These are phyloP conservation scores for Drosophila orena DNA, from an alignment of 1,140 invertebrate genomes.

Conservation along the genomic window DNA sequence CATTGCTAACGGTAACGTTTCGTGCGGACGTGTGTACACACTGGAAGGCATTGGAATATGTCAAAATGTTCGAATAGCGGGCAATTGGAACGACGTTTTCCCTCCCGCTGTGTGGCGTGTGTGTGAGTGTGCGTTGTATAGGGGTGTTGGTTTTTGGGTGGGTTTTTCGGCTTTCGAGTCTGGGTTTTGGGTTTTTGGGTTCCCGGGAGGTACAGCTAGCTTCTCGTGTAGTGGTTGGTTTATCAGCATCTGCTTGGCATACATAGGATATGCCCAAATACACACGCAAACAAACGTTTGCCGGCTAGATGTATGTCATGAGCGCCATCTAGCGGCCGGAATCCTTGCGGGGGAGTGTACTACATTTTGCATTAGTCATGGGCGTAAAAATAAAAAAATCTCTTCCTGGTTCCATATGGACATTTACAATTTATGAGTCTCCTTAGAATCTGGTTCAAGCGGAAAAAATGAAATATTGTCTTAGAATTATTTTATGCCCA, in stretches of 20 bases:
- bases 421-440: not conserved
- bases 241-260: conserved; percentile 70
- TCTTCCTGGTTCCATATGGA: conserved; percentile 16
- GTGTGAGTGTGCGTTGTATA: conserved; percentile 31
- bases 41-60: conserved; percentile 74
- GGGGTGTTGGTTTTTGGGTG: conserved; percentile 53
- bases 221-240: conserved; percentile 70
- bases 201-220: conserved; percentile 66
- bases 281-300: conserved; percentile 27
- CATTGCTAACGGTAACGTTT: conserved; percentile 51
- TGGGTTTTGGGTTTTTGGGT: conserved; percentile 55
- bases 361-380: conserved; percentile 58
- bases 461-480: not conserved
- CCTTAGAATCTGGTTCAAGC: not conserved
- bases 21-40: conserved; percentile 53
- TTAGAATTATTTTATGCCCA: too few relatives aligned
- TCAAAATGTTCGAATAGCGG: conserved; percentile 72
- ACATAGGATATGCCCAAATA: conserved; percentile 55
- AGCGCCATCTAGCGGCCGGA: conserved; percentile 69
- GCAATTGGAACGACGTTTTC: conserved; percentile 69
- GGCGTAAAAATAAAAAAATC: not conserved
- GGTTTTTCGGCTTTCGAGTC: conserved; percentile 42
- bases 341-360: conserved; percentile 51
- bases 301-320: conserved; percentile 77
- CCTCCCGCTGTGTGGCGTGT: conserved; percentile 28